These are phyloP conservation scores for Pseudopleuronectes americanus DNA, from an alignment of 2,797 vertebrate genomes.

Conservation along the genomic window DNA sequence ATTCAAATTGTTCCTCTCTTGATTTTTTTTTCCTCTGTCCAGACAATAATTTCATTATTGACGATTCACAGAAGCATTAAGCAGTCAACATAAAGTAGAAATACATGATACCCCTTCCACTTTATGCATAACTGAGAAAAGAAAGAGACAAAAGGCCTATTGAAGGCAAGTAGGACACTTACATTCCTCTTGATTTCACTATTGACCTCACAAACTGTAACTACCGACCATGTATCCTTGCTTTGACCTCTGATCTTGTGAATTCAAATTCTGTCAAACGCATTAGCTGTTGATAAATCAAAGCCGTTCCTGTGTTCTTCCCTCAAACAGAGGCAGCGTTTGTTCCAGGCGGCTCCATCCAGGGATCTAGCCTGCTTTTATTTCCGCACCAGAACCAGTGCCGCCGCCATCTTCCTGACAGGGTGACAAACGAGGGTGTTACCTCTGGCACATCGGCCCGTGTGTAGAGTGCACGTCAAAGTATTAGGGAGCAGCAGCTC, in stretches of 20 bases:
- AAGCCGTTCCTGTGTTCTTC: conserved; percentile 29
- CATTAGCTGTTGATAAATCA: conserved; percentile 30
- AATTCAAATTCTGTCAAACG: conserved; percentile 29
- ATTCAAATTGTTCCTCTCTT: conserved; percentile 35
- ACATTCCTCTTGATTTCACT: conserved; percentile 14
- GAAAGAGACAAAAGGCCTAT: conserved; percentile 14
- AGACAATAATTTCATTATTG: conserved; percentile 54
- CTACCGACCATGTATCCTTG: conserved; percentile 11
- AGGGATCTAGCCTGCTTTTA: conserved; percentile 34
- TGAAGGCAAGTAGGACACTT: conserved; percentile 4
- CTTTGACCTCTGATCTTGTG: conserved; percentile 45
- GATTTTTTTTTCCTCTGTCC: conserved; percentile 1
- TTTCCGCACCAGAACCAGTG: conserved; percentile 28
- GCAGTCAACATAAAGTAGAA: conserved; percentile 29
- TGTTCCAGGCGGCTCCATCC: conserved; percentile 41
- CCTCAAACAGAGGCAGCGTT: conserved; percentile 33
- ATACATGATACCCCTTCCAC: not conserved
- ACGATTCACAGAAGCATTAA: conserved; percentile 26
- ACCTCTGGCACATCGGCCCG: conserved; percentile 56
- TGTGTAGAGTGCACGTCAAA: conserved; percentile 49
- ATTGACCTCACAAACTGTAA: conserved; percentile 23
- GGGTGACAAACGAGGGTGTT: conserved; percentile 65
- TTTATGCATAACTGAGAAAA: not conserved
- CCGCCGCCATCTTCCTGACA: conserved; percentile 61
- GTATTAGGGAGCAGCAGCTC: conserved; percentile 62